Evolutionary conservation across 2,113 vertebrate species (phyloP).

Genomic region (Coturnix japonica): DNA sequence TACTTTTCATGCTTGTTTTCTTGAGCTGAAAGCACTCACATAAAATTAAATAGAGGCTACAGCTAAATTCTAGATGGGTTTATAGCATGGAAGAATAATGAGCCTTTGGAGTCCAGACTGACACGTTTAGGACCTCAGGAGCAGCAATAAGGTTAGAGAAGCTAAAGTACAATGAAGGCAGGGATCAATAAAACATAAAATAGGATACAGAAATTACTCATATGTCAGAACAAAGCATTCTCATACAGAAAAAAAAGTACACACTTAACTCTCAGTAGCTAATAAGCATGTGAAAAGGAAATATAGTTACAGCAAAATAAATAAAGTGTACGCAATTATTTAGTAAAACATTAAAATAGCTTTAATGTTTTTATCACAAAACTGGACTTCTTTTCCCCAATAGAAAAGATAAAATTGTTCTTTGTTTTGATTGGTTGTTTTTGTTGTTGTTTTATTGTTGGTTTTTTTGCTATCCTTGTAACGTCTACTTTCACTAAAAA

Average conservation of each 20-base stretch:
- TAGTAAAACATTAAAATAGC: not conserved
- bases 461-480: not conserved
- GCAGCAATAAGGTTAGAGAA: not conserved
- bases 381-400: rapidly evolving
- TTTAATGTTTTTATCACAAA: not conserved
- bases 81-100: slow-evolving; percentile 14
- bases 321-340: too few species aligned
- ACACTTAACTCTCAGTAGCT: not conserved
- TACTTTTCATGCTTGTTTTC: not conserved
- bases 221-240: not conserved
- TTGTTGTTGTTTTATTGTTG: too few species aligned
- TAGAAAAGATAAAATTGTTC: not conserved
- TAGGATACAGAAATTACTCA: not conserved
- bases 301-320: not conserved
- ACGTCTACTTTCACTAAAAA: not conserved
- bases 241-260: not conserved
- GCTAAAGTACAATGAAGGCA: not conserved
- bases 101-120: not conserved
- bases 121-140: not conserved
- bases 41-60: not conserved
- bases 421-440: not conserved
- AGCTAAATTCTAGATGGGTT: not conserved
- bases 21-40: not conserved
- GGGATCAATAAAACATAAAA: slow-evolving; percentile 14
- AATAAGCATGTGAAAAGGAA: not conserved